phyloP scores from a whole-genome alignment of 2,113 vertebrate genomes.

The Sinocyclocheilus rhinocerous region DNA sequence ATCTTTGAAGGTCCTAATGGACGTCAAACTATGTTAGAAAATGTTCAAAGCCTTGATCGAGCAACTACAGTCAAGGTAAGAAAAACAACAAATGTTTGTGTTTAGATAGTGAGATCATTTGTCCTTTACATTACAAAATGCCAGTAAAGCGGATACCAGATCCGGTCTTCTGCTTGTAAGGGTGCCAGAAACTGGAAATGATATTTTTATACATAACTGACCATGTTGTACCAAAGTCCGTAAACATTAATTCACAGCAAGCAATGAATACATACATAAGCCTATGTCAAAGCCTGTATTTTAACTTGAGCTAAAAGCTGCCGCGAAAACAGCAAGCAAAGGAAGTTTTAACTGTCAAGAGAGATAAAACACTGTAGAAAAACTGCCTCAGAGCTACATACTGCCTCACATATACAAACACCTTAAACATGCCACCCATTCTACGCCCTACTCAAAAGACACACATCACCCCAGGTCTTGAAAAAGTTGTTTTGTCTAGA shows the following conservation, averaged over 20 bases:
- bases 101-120: not conserved
- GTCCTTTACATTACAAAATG: not conserved
- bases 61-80: slow-evolving; percentile 38
- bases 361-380: not conserved
- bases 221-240: not conserved
- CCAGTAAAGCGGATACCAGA: not conserved
- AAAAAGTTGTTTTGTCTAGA: slow-evolving; percentile 11
- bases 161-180: not conserved
- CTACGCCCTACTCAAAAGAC: slow-evolving; percentile 43
- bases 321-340: not conserved
- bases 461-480: slow-evolving; percentile 35
- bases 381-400: not conserved
- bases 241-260: not conserved
- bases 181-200: not conserved
- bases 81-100: slow-evolving; percentile 28
- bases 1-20: slow-evolving; percentile 51
- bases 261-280: not conserved
- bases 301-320: not conserved
- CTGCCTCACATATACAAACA: not conserved
- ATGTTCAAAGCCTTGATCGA: slow-evolving; percentile 55
- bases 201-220: not conserved
- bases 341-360: not conserved
- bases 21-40: slow-evolving; percentile 17
- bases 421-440: not conserved
- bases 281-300: not conserved